A percentile compares a stretch with the other conserved stretches of the same genome.
phyloP scores from a whole-genome alignment of 2,113 vertebrate genomes.

The Barnardius zonarius region DNA sequence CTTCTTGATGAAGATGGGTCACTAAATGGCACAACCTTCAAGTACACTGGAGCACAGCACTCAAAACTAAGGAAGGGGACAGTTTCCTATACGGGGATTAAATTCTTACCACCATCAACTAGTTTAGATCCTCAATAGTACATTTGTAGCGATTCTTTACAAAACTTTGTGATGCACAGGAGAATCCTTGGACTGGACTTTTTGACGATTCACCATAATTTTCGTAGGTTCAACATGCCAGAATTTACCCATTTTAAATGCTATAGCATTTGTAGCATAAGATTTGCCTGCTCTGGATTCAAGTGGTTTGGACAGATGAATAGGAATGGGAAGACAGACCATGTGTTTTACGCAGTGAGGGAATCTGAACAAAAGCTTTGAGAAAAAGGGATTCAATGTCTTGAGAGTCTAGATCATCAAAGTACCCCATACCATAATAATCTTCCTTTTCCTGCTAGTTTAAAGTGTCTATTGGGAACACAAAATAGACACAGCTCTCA shows the following conservation, averaged over 20 bases:
- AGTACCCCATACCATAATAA: constrained; percentile 2
- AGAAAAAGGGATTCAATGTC: background rate
- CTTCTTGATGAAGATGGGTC: background rate
- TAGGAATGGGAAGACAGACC: background rate
- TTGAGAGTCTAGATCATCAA: constrained; percentile 34
- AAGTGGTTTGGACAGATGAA: background rate
- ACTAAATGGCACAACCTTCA: background rate
- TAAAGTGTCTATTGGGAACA: background rate
- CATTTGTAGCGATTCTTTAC: background rate
- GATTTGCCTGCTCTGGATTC: background rate
- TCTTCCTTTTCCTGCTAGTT: background rate
- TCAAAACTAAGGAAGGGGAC: background rate
- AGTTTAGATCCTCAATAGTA: background rate
- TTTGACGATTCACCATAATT: background rate
- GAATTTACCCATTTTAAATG: background rate
- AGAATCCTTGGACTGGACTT: background rate
- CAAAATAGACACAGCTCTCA: background rate
- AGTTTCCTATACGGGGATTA: accelerated
- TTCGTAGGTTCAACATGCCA: background rate
- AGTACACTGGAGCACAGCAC: background rate
- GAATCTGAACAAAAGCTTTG: background rate
- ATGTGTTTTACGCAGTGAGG: background rate
- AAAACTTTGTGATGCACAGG: background rate
- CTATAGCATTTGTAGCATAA: background rate
- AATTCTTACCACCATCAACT: background rate